Base-by-base conservation (phyloP, 2,888 invertebrate genomes). In the Hoplodrina ambigua region DNA sequence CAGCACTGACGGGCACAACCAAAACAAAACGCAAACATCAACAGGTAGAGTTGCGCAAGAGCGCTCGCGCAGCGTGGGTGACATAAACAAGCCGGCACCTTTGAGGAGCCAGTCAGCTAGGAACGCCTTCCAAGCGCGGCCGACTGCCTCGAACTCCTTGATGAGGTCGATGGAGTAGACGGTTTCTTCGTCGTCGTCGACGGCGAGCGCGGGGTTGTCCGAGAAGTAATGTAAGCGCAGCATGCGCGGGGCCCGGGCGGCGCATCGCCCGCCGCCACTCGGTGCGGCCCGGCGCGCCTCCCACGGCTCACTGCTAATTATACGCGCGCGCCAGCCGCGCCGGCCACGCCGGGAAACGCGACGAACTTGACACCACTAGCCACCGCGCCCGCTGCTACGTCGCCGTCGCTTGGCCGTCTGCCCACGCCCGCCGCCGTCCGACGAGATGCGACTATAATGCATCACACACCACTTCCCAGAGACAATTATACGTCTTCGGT, bases 191-290 rank as follows among this genome's bases (percentile, higher is more conserved):
- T 93, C 96, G 90, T 96, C 95, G 95, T 96, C 93, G 94, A 94
- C 93, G 96, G 96, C 91, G 96, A 98, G 96, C 92, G 97, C 96
- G 92, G 97, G 97, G 95, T 97, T 96, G 96, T 98, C 97, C 91
- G 98, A 98, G 94, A 97, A 98, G 93, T 97, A 98, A 93, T 98
- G 98, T 96, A 98, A 96, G 93, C 97, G 97, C 96, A 98, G 97
- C 98, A 98, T 98, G 94, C 95, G 94, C 96, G 96, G 89, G 88
- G 87, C 89, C 89, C 96, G 94, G 90, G 93, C 94, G 90, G 91
- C 91, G 91, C 94, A 94, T 94, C 91, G 93, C 94, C 91, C 86
- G 91, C 88, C 90, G 90, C 91, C 90, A 85, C 90, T 91, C 90
- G 92, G 94, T 92, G 94, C 94, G 94, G 95, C 93, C 92, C 90